Base-by-base conservation (phyloP, 1,140 invertebrate genomes). In the Berghia stephanieae region DNA sequence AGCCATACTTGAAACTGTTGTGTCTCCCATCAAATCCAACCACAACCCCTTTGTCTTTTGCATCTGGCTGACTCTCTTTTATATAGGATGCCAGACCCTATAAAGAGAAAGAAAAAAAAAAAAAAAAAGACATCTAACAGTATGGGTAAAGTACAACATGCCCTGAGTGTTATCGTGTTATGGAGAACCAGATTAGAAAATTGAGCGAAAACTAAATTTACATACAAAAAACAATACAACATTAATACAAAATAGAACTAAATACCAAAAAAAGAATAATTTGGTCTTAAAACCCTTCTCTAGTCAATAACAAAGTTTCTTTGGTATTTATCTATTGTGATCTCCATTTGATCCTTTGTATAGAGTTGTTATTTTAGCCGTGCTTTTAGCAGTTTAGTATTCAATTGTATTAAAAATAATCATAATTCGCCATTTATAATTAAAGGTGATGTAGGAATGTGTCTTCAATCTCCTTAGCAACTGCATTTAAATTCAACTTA, bases 1-100 rank as follows among this genome's bases (percentile, higher is more conserved):
- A 43, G 36, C 46, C 60, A 70, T 86, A 97, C 94, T 94, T 94
- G 89, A 94, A 92, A 85, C 96, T 99, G 85, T 98, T 97, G 85
- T 99, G 92, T 82, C 98, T 92, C 18, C 95, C 98, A 92, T 99
- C 98, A 88, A 93, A 99, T 2, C 98, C 97, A 83, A 99, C 91
- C 0, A 98, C 93, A 55, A 99, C 90, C 16, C 97, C 82, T 79
- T 81, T 83, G 42, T 83, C 78, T 42, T 86, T 82, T 8, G 88
- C 80, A 63, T 92, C 86, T 4, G 89, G 86, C 79, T 92, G 89
- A 68, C 88, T 86, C 68, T 92, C 88, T 75, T 93, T 86, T 38
- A 98, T 84, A 89, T 98, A 96, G 72, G 93, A 92, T 44, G 93
- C 92, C 63, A 99, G 89, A 5, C 98, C 98, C 87, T 90, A 79